phyloP scores from a whole-genome alignment of 2,888 invertebrate species.

The Parasteatoda lunata region DNA sequence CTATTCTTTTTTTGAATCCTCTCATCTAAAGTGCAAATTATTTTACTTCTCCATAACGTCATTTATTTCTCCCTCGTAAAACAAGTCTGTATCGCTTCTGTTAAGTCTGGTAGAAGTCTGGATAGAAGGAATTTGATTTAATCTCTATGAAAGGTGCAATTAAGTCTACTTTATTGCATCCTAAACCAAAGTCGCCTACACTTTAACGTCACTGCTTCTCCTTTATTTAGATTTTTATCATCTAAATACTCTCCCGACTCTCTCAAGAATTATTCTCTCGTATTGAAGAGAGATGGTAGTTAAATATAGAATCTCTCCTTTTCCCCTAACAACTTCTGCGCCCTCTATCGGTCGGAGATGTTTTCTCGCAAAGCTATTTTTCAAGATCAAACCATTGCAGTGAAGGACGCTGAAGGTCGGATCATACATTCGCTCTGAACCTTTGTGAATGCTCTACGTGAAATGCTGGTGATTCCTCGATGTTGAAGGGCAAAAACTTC shows the following conservation, averaged over 20 bases:
- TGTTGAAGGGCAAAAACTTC: slow-evolving; percentile 34
- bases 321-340: slow-evolving; percentile 29
- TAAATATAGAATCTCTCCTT: slow-evolving; percentile 46
- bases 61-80: no score
- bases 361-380: slow-evolving; percentile 1
- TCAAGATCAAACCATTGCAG: slow-evolving; percentile 39
- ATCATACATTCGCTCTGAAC: not conserved
- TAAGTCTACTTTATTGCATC: no score
- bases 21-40: no score
- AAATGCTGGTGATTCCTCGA: slow-evolving; percentile 1
- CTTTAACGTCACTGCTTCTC: slow-evolving; percentile 21
- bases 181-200: not conserved
- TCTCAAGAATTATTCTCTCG: slow-evolving; percentile 15
- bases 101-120: no score
- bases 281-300: not conserved
- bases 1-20: no score
- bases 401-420: slow-evolving; percentile 65
- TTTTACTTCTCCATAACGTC: no score
- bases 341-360: slow-evolving; percentile 20
- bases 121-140: no score
- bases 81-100: no score
- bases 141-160: no score
- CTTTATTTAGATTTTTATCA: slow-evolving; percentile 46
- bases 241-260: slow-evolving; percentile 22
- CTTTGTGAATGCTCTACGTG: not conserved